These are phyloP conservation scores for Polypterus senegalus DNA, from an alignment of 2,113 vertebrate genomes.

Conservation along the genomic window DNA sequence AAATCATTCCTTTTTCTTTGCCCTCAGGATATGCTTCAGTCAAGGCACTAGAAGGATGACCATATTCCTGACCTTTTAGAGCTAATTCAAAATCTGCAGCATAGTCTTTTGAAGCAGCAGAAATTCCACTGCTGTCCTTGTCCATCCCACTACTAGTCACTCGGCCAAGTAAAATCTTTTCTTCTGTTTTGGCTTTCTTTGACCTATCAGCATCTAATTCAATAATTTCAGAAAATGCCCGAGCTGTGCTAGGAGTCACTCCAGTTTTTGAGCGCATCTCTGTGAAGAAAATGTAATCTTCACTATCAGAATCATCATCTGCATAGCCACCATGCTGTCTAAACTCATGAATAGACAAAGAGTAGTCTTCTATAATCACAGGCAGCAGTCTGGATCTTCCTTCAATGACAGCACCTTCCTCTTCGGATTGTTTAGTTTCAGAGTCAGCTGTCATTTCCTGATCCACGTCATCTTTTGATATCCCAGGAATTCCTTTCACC, in stretches of 20 bases:
- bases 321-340: conserved; percentile 31
- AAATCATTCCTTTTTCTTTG: conserved; percentile 27
- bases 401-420: conserved; percentile 33
- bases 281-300: conserved; percentile 82
- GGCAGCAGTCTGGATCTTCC: conserved; percentile 52
- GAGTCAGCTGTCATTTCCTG: conserved; percentile 26
- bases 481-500: conserved; percentile 57
- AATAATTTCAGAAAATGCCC: conserved; percentile 26
- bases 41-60: conserved; percentile 22
- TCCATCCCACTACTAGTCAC: conserved; percentile 2
- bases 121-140: background rate
- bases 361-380: conserved; percentile 79
- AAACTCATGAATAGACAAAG: conserved; percentile 74
- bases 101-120: conserved; percentile 27
- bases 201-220: conserved; percentile 26
- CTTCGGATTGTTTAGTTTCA: conserved; percentile 38
- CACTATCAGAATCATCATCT: conserved; percentile 52
- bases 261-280: conserved; percentile 47
- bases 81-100: conserved; percentile 19
- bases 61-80: conserved; percentile 19
- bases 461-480: conserved; percentile 45
- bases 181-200: background rate
- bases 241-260: conserved; percentile 11
- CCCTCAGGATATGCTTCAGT: conserved; percentile 21
- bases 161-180: conserved; percentile 11